A percentile compares a stretch with the other conserved stretches of the same genome.
These are phyloP conservation scores for Actenoides lindsayi DNA, from an alignment of 2,113 vertebrate genomes.

Conservation along the genomic window DNA sequence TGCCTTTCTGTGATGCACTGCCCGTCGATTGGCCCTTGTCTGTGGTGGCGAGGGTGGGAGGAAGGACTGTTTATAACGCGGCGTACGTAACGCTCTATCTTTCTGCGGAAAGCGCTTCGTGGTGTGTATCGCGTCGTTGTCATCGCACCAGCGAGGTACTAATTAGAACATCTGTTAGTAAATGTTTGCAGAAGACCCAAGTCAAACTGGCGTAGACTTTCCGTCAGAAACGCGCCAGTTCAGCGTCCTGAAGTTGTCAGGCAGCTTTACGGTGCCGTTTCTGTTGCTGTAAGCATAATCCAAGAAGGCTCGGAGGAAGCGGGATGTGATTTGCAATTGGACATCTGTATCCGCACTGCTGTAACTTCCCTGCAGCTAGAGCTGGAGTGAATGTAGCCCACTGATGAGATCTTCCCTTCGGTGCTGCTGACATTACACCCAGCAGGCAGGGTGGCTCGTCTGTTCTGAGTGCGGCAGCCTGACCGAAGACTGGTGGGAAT, in stretches of 20 bases:
- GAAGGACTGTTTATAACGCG: not conserved
- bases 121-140: not conserved
- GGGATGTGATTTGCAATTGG: not conserved
- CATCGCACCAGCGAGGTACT: not conserved
- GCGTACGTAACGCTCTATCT: not conserved
- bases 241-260: not conserved
- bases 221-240: not conserved
- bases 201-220: not conserved
- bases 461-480: not conserved
- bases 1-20: not conserved
- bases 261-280: not conserved
- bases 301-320: not conserved
- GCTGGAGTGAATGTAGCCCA: not conserved
- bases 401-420: not conserved
- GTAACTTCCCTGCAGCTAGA: not conserved
- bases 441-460: accelerated
- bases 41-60: not conserved
- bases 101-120: not conserved
- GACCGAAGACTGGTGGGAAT: not conserved
- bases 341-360: not conserved
- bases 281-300: not conserved
- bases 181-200: not conserved
- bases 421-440: not conserved
- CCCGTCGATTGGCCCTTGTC: not conserved
- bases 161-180: not conserved